phyloP scores from a whole-genome alignment of 2,797 vertebrate genomes.

The Philypnodon macrostomus region DNA sequence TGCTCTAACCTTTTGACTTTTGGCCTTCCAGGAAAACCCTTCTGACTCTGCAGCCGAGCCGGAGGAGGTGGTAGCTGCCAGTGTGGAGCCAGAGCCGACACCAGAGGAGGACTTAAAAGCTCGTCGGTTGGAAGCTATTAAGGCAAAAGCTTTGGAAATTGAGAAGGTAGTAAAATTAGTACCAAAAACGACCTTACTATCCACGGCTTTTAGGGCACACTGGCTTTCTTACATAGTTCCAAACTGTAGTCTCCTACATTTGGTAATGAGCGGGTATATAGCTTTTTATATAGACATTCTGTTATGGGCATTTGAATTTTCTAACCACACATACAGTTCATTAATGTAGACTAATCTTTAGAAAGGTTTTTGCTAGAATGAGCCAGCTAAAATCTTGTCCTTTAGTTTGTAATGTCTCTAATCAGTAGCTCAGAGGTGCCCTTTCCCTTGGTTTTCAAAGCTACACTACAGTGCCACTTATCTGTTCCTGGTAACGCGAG shows the following conservation, averaged over 20 bases:
- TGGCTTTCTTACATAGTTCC: not conserved
- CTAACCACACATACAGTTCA: not conserved
- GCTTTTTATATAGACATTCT: no score
- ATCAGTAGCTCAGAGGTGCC: slow-evolving; percentile 45
- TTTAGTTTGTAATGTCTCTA: slow-evolving; percentile 33
- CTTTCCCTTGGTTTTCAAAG: slow-evolving; percentile 37
- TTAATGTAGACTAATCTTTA: no score
- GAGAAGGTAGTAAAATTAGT: slow-evolving; percentile 66
- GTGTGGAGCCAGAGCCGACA: slow-evolving; percentile 48
- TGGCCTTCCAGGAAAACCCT: slow-evolving; percentile 63
- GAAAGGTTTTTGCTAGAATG: slow-evolving; percentile 31
- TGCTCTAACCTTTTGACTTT: slow-evolving; percentile 58
- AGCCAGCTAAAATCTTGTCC: slow-evolving; percentile 46
- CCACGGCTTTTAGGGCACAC: not conserved
- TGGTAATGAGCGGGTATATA: no score
- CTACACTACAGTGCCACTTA: slow-evolving; percentile 71
- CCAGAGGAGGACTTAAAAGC: slow-evolving; percentile 56
- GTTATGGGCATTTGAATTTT: not conserved
- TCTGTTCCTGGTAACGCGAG: slow-evolving; percentile 70
- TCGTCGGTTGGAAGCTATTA: slow-evolving; percentile 63
- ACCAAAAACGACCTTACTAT: slow-evolving; percentile 7
- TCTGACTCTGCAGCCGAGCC: slow-evolving; percentile 45
- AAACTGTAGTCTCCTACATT: no score
- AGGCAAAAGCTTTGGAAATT: slow-evolving; percentile 72
- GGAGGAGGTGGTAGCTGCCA: slow-evolving; percentile 44